These are phyloP conservation scores for Cecidostiba fungosa DNA, from an alignment of 2,888 invertebrate genomes.

Conservation along the genomic window DNA sequence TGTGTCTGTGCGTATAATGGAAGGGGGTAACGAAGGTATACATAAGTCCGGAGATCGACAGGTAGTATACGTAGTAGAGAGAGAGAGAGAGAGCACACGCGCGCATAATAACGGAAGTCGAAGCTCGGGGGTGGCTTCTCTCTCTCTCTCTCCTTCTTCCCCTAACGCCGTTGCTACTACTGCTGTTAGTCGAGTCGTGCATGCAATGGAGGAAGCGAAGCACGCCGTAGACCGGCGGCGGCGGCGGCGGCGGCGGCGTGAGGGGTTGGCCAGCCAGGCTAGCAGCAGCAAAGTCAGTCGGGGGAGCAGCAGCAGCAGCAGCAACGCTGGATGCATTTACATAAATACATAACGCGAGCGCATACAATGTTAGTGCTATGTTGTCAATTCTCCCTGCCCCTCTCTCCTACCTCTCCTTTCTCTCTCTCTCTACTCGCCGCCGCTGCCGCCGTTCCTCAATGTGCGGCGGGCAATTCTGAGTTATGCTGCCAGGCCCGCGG, in stretches of 20 bases:
- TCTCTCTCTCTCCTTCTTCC: slow-evolving; percentile 10
- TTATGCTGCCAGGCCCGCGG: slow-evolving; percentile 77
- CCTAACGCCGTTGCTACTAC: neutral
- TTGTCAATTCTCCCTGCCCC: slow-evolving; percentile 78
- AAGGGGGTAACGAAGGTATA: slow-evolving; percentile 2
- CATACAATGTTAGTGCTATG: slow-evolving; percentile 80
- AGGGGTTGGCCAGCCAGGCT: slow-evolving; percentile 37
- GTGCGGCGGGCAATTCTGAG: slow-evolving; percentile 77
- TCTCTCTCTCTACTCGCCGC: slow-evolving; percentile 26
- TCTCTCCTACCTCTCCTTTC: neutral
- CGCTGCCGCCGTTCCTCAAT: slow-evolving; percentile 6
- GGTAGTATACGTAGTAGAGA: neutral
- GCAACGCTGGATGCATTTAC: slow-evolving; percentile 76
- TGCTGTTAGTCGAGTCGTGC: slow-evolving; percentile 11
- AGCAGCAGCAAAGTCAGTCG: slow-evolving; percentile 66
- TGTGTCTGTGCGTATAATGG: neutral
- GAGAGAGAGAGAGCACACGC: neutral
- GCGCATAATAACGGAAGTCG: slow-evolving; percentile 12
- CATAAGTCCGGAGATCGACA: slow-evolving; percentile 12
- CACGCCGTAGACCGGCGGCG: slow-evolving; percentile 38
- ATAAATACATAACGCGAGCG: slow-evolving; percentile 80
- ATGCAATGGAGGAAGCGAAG: slow-evolving; percentile 60
- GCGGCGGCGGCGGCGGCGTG: slow-evolving; percentile 23
- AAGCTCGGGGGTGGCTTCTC: slow-evolving; percentile 8
- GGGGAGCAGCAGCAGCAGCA: slow-evolving; percentile 50